Evolutionary conservation across 2,797 vertebrate species (phyloP), one percentile per base, ranked within the genome.

Genomic region (Hipposideros larvatus): DNA sequence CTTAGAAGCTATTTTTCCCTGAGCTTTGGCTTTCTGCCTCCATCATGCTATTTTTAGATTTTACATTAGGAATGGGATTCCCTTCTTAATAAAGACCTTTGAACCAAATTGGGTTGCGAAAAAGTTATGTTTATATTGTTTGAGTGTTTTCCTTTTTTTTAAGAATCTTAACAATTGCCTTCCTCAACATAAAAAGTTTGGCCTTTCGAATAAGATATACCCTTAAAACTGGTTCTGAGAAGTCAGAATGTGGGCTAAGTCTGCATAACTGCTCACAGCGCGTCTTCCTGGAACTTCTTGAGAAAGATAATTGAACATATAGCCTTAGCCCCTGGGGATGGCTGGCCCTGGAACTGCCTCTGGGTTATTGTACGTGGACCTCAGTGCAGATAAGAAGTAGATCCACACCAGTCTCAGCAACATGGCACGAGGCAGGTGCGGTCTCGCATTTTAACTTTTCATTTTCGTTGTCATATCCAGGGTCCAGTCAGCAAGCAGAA

Each of bases 31-130:
- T 77, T 71, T 79, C 61, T 71, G 46, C 61, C 18, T 80, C 37
- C 73, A 11, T 70, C 18, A 24, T 55, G 11, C 75, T 96, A 63
- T 82, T 93, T 96, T 93, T 88, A 95, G 82, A 61, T 55, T 78
- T 93, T 80, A 75, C 48, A 31, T 95, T 48, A 79, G 68, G 59
- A 85, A 77, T 51, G 11, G 57, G 55, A 22, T 90, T 96, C 28
- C 31, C 75, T 46, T 55, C 53, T 73, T 87, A 88, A 90, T 84
- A 61, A 84, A 90, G 68, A 74, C 34, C 63, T 90, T 90, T 94
- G 48, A 85, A 51, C n/a, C 51, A 87, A 75, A 74, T 26, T 70
- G 14, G 55, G 21, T n/a, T 73, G 37, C 43, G 28, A 94, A 90
- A 79, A 51, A 7, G 5, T 70, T 75, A 26, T 84, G 41, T 80